Evolutionary conservation across 2,888 invertebrate genomes (phyloP).

Genomic region (Cetonia aurata): DNA sequence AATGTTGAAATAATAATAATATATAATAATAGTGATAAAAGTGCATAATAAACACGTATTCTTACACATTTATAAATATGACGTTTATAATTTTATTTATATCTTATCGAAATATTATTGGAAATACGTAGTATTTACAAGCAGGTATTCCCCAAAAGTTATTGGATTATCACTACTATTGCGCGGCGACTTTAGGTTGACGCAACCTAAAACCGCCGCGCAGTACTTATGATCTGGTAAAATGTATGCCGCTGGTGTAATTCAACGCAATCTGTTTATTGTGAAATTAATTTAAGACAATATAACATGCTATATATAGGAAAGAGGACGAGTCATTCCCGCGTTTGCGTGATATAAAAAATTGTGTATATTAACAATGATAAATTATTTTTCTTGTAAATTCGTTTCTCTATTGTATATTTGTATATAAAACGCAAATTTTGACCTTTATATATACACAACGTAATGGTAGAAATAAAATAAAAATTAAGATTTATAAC

Average conservation of each 20-base stretch:
- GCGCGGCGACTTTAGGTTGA: no score
- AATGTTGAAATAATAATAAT: no score
- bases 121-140: no score
- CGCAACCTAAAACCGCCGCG: no score
- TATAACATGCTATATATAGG: background rate
- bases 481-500: constrained; percentile 2
- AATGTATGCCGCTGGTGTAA: background rate
- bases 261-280: constrained; percentile 2
- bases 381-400: constrained; percentile 25
- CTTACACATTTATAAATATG: no score
- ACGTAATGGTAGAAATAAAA: constrained; percentile 25
- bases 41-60: no score
- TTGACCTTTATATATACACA: constrained; percentile 36
- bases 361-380: background rate
- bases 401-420: constrained; percentile 32
- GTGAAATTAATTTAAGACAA: background rate
- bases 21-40: no score
- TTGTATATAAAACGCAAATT: constrained; percentile 36
- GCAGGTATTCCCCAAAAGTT: no score
- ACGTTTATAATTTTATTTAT: no score
- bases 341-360: constrained; percentile 15
- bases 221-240: no score
- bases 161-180: no score
- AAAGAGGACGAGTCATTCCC: constrained; percentile 16
- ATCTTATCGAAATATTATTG: no score